Evolutionary conservation across 2,888 invertebrate species (phyloP), one percentile per base, ranked within the genome.

Genomic region (Dynastes hyllus): DNA sequence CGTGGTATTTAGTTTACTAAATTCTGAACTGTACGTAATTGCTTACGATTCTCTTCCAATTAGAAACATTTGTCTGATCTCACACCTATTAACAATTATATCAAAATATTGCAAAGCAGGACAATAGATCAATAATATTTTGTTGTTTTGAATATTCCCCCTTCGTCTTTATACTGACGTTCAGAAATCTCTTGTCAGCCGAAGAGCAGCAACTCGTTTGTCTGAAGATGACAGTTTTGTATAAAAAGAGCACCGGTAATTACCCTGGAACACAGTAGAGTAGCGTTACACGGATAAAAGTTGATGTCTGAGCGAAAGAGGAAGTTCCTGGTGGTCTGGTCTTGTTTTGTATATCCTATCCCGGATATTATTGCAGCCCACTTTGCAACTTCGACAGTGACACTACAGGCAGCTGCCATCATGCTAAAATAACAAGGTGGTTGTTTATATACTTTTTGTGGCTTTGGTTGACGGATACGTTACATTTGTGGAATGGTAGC

Each of bases 351-450:
- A 77, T 51, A 71, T 50, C 71, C 75, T 70, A 76, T 77, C 79
- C 83, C 83, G 83, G 83, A 83, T 81, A 83, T 83, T 82, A 81
- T 81, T 81, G 69, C 80, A 82, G 81, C 76, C 81, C 81, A 82
- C 80, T 82, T 82, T 80, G 76, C 81, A 75, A 82, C 81, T 75
- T 78, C 66, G 75, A 78, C 66, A 70, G 71, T 76, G 79, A 77
- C 80, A 80, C 73, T 77, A 71, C 69, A 53, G 67, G 61, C 78
- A 78, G 76, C 81, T 81, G 81, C 71, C 79, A 66, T 78, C 71
- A 66, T 75, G 75, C 77, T 81, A 78, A 80, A 81, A 81, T 80
- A 81, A 81, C 80, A 81, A 80, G 80, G 80, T 81, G 81, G 78
- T 76, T 81, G 77, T 78, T 75, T 80, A 73, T 63, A 78, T 76